These are phyloP conservation scores for Euura saliciscinereae DNA, from an alignment of 1,140 invertebrate species.

Conservation along the genomic window DNA sequence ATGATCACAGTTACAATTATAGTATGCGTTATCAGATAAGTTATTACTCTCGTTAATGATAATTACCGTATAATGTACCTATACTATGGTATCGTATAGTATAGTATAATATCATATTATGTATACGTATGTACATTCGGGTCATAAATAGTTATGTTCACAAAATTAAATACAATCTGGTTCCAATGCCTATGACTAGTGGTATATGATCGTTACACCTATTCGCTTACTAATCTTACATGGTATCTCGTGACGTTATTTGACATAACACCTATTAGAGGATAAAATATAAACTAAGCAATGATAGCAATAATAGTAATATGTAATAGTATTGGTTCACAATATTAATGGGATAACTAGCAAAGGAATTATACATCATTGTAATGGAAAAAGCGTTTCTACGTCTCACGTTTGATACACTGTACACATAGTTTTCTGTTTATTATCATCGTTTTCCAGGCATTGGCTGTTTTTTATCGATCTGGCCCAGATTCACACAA, in stretches of 20 bases:
- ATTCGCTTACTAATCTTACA: not conserved
- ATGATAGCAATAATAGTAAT: not conserved
- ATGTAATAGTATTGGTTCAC: not conserved
- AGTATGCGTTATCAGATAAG: conserved; percentile 43
- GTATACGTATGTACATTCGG: conserved; percentile 46
- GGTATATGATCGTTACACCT: conserved; percentile 13
- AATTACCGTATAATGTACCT: conserved; percentile 35
- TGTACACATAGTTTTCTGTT: conserved; percentile 40
- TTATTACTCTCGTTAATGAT: conserved; percentile 30
- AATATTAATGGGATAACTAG: not conserved
- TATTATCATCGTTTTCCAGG: conserved; percentile 21
- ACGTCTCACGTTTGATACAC: conserved; percentile 49
- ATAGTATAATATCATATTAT: not conserved
- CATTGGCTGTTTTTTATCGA: not conserved
- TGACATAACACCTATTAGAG: not conserved
- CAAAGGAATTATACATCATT: not conserved
- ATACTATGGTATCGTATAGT: not conserved
- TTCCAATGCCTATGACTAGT: conserved; percentile 55
- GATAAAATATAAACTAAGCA: not conserved
- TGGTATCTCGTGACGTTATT: not conserved
- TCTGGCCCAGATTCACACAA: not conserved
- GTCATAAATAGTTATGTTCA: conserved; percentile 51
- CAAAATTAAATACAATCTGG: conserved; percentile 55
- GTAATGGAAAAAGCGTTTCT: conserved; percentile 30
- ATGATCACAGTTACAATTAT: conserved; percentile 60